These are phyloP conservation scores for Callionymus lyra DNA, from an alignment of 2,113 vertebrate genomes.

Conservation along the genomic window DNA sequence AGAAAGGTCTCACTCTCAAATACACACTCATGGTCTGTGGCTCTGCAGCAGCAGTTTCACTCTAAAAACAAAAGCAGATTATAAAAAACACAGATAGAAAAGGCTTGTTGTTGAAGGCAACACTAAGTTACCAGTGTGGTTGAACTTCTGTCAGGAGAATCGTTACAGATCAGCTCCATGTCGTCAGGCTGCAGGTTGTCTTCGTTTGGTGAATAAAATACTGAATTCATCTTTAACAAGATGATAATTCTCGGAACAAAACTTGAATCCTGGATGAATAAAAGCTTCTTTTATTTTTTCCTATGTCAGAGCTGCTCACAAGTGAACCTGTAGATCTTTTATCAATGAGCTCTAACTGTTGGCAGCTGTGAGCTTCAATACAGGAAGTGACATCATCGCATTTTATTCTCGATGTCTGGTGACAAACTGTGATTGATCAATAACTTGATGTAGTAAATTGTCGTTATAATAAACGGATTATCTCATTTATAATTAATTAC, in stretches of 20 bases:
- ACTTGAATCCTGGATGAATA: background rate
- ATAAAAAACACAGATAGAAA: background rate
- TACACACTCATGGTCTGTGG: conserved; percentile 73
- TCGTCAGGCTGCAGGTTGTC: conserved; percentile 27
- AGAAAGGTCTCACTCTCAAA: conserved; percentile 76
- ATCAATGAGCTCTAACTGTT: conserved; percentile 28
- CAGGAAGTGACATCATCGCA: background rate
- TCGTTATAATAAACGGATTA: no score
- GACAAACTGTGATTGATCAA: no score
- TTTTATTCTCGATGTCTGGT: no score
- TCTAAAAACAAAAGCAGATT: conserved; percentile 24
- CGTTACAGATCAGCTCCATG: conserved; percentile 47
- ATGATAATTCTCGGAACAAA: background rate
- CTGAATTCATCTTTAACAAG: no score
- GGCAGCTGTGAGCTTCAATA: conserved; percentile 22
- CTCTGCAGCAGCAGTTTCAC: conserved; percentile 31
- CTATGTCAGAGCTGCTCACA: no score
- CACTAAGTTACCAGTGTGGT: conserved; percentile 27
- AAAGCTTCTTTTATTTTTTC: no score
- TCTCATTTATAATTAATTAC: no score
- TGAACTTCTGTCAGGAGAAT: conserved; percentile 1
- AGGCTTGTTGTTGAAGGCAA: background rate
- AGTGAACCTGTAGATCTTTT: background rate
- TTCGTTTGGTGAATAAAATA: conserved; percentile 16
- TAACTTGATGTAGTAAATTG: no score